phyloP scores from a whole-genome alignment of 2,113 vertebrate species.

The Pica pica region DNA sequence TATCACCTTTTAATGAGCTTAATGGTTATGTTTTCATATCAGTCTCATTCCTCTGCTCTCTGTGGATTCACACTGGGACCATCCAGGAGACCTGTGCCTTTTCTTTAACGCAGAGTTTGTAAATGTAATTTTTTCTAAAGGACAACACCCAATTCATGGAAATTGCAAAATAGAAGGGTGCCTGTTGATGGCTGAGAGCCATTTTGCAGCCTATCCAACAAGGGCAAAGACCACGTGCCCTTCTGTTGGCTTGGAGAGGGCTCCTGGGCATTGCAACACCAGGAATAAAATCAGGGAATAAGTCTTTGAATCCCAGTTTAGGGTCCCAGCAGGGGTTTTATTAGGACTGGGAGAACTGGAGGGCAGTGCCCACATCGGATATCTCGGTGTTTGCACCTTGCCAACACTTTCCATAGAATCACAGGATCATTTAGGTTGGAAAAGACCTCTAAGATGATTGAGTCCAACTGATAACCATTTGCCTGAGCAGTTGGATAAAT shows the following conservation, averaged over 20 bases:
- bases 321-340: not conserved
- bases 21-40: not conserved
- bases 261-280: not conserved
- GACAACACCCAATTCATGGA: not conserved
- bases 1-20: not conserved
- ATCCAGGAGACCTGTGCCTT: not conserved
- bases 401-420: not conserved
- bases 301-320: not conserved
- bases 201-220: not conserved
- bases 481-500: not conserved
- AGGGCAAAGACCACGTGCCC: not conserved
- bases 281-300: not conserved
- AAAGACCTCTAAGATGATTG: not conserved
- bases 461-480: accelerated
- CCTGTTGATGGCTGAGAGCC: not conserved
- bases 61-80: not conserved
- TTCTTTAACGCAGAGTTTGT: not conserved
- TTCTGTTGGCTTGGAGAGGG: not conserved
- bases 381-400: not conserved
- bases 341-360: not conserved
- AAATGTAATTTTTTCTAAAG: not conserved
- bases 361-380: accelerated
- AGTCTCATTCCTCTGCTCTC: not conserved
- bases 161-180: not conserved
- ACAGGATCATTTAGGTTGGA: not conserved